These are phyloP conservation scores for Salvelinus fontinalis DNA, from an alignment of 2,113 vertebrate genomes.

Conservation along the genomic window DNA sequence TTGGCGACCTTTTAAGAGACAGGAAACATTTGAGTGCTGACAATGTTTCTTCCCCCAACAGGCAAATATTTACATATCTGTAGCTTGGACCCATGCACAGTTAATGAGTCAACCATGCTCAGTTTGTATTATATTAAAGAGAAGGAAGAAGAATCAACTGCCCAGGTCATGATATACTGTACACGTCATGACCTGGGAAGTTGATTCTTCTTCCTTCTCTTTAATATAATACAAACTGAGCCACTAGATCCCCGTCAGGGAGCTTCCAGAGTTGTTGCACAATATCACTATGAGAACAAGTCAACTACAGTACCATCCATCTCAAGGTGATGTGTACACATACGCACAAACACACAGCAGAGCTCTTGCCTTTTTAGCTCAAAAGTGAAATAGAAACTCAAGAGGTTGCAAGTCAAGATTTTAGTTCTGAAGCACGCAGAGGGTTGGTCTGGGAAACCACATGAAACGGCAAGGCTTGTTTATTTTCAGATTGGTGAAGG, in stretches of 20 bases:
- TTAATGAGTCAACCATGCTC: constrained; percentile 43
- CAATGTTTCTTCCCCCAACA: not conserved
- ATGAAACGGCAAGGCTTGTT: constrained; percentile 44
- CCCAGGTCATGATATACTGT: not conserved
- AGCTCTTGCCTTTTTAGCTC: not conserved
- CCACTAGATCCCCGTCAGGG: not conserved
- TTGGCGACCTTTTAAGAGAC: constrained; percentile 26
- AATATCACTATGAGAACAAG: too few relatives aligned
- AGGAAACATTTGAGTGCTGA: constrained; percentile 38
- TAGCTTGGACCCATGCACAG: constrained; percentile 8
- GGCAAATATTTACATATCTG: constrained; percentile 14
- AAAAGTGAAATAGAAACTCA: not conserved
- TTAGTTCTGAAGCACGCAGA: constrained; percentile 19
- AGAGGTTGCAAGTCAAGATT: not conserved
- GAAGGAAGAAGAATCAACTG: not conserved
- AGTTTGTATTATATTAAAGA: constrained; percentile 29
- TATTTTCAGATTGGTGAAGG: constrained; percentile 30
- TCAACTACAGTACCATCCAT: not conserved
- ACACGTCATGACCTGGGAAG: not conserved
- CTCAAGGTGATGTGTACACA: not conserved
- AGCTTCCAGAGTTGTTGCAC: not conserved
- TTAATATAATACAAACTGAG: constrained; percentile 31
- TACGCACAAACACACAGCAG: not conserved
- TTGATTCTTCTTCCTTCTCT: not conserved
- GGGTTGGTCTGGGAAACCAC: constrained; percentile 32